phyloP scores from a whole-genome alignment of 1,140 invertebrate genomes.

The Heliothis virescens region DNA sequence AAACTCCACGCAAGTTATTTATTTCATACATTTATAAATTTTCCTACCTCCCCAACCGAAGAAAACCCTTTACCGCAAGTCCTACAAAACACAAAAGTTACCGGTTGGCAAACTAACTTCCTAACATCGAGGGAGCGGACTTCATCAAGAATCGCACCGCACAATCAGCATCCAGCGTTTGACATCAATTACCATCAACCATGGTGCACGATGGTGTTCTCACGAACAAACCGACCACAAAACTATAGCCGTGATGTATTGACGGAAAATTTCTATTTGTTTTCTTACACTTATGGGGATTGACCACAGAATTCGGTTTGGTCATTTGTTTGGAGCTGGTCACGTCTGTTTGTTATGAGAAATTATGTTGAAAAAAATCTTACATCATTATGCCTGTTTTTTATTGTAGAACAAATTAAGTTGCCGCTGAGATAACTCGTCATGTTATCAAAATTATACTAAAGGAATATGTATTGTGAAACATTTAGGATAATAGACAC shows the following conservation, averaged over 20 bases:
- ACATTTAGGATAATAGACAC: too few species aligned
- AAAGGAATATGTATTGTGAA: too few species aligned
- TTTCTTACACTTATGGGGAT: neutral
- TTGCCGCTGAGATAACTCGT: too few species aligned
- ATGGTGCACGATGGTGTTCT: slow-evolving; percentile 65
- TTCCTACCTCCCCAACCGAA: too few species aligned
- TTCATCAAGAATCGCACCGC: slow-evolving; percentile 53
- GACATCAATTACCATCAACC: slow-evolving; percentile 66
- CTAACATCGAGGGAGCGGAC: slow-evolving; percentile 33
- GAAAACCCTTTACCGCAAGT: too few species aligned
- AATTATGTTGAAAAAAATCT: neutral
- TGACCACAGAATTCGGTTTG: neutral
- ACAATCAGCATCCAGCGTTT: slow-evolving; percentile 58
- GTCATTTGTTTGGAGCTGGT: neutral
- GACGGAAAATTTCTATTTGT: slow-evolving; percentile 29
- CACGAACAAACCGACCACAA: slow-evolving; percentile 74
- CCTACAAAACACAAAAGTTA: neutral
- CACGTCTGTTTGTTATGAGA: neutral
- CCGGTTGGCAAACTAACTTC: slow-evolving; percentile 40
- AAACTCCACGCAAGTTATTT: too few species aligned
- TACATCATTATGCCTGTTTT: too few species aligned
- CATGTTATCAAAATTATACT: too few species aligned
- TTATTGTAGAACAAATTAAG: too few species aligned
- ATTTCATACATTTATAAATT: too few species aligned
- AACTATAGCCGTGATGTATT: slow-evolving; percentile 50